Conservation (phyloP, 2,113 vertebrate genomes). For the Eira barbara region DNA sequence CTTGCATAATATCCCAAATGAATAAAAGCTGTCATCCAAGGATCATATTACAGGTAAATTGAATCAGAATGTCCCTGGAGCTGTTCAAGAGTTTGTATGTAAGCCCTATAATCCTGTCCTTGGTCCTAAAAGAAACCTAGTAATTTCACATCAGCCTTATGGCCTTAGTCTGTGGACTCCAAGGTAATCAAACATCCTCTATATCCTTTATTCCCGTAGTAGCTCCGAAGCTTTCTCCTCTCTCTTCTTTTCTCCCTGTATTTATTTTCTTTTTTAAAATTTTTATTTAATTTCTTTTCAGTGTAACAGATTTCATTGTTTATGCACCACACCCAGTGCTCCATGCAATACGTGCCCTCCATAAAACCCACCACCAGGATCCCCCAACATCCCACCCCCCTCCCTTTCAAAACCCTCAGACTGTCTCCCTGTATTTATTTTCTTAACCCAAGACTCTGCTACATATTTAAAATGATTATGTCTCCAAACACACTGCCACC, state of each 20-base stretch:
- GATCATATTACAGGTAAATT: not conserved
- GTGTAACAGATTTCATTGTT: too few species aligned
- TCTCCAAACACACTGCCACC: not conserved
- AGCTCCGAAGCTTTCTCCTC: not conserved
- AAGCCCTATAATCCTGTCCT: not conserved
- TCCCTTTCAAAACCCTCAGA: too few species aligned
- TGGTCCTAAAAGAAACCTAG: conserved; percentile 12
- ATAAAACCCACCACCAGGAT: too few species aligned
- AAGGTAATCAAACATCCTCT: not conserved
- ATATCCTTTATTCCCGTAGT: not conserved
- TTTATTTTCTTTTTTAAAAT: not conserved
- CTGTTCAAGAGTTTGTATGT: not conserved
- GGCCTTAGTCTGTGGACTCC: not conserved
- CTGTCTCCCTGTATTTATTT: not conserved
- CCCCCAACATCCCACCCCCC: too few species aligned
- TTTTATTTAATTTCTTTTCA: too few species aligned
- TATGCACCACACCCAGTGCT: too few species aligned
- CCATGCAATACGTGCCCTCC: too few species aligned
- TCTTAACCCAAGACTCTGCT: not conserved
- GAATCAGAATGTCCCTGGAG: not conserved
- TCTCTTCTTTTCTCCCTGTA: not conserved
- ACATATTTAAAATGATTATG: conserved; percentile 17
- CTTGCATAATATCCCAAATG: conserved; percentile 45
- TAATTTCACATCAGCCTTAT: conserved; percentile 43
- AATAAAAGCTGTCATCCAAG: conserved; percentile 42